Conservation (phyloP, 2,797 vertebrate genomes). For the Gallirallus australis region DNA sequence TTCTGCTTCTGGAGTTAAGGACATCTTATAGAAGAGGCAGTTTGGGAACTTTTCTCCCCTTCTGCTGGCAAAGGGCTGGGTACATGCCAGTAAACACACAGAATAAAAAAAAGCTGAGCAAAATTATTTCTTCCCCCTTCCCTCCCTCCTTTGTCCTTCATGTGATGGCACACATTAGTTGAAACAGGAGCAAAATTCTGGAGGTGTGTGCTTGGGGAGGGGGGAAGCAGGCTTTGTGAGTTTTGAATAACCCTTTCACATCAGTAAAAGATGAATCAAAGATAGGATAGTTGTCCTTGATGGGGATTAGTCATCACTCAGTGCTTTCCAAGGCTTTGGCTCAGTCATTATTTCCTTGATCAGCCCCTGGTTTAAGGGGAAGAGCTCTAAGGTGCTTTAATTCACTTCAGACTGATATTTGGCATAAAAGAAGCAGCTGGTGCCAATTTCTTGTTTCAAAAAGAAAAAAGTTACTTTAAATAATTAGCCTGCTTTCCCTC, state of each 20-base stretch:
- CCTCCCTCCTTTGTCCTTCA: background rate
- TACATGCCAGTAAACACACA: background rate
- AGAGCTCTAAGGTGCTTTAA: conserved; percentile 52
- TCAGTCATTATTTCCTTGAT: conserved; percentile 49
- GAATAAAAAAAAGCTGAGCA: background rate
- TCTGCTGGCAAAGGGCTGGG: background rate
- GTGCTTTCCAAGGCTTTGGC: conserved; percentile 11
- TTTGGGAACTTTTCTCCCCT: background rate
- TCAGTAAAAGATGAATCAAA: conserved; percentile 45
- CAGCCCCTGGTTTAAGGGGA: conserved; percentile 42
- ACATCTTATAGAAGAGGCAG: background rate
- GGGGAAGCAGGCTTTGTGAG: background rate
- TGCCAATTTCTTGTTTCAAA: conserved; percentile 61
- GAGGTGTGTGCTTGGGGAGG: background rate
- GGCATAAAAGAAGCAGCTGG: conserved; percentile 63
- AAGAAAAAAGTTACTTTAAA: conserved; percentile 62
- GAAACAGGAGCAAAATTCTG: background rate
- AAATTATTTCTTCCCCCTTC: background rate
- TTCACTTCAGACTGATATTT: conserved; percentile 18
- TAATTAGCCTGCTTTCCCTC: conserved; percentile 60
- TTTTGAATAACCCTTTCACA: conserved; percentile 21
- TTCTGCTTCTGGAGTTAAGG: background rate
- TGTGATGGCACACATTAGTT: background rate
- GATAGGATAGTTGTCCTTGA: conserved; percentile 26
- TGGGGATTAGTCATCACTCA: conserved; percentile 37